Conservation (phyloP, 2,113 vertebrate species). For the Xiphophorus hellerii region DNA sequence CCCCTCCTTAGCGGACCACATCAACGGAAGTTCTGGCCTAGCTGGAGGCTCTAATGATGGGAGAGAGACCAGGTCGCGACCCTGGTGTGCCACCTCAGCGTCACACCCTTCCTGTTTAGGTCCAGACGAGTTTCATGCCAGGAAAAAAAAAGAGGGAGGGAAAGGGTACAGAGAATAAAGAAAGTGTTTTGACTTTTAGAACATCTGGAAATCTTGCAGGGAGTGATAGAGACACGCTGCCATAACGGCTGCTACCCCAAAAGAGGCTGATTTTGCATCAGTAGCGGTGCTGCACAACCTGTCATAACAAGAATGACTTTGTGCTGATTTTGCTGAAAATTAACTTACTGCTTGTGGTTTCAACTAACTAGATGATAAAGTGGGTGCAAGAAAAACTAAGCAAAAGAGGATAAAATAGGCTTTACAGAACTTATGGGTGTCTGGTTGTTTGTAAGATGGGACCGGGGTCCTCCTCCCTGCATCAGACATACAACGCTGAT, state of each 20-base stretch:
- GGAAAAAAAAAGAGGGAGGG: constrained; percentile 35
- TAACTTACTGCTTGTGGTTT: background rate
- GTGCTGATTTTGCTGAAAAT: constrained; percentile 11
- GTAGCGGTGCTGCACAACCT: background rate
- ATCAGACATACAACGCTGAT: constrained; percentile 64
- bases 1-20: constrained; percentile 78
- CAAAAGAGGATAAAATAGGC: constrained; percentile 41
- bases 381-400: constrained; percentile 4
- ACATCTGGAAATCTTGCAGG: constrained; percentile 36
- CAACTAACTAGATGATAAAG: constrained; percentile 13
- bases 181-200: constrained; percentile 38
- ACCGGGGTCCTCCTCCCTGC: constrained; percentile 63
- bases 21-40: constrained; percentile 81
- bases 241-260: background rate
- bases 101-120: constrained; percentile 79
- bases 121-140: constrained; percentile 68
- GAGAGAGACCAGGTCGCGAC: constrained; percentile 79
- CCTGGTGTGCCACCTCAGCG: constrained; percentile 79
- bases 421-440: constrained; percentile 34
- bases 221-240: constrained; percentile 19
- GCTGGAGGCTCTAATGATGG: constrained; percentile 79
- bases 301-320: background rate
- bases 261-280: constrained; percentile 6
- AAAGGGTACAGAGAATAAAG: constrained; percentile 32
- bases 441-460: constrained; percentile 56